phyloP scores from a whole-genome alignment of 1,140 invertebrate species.

The Lasioglossum baleicum region DNA sequence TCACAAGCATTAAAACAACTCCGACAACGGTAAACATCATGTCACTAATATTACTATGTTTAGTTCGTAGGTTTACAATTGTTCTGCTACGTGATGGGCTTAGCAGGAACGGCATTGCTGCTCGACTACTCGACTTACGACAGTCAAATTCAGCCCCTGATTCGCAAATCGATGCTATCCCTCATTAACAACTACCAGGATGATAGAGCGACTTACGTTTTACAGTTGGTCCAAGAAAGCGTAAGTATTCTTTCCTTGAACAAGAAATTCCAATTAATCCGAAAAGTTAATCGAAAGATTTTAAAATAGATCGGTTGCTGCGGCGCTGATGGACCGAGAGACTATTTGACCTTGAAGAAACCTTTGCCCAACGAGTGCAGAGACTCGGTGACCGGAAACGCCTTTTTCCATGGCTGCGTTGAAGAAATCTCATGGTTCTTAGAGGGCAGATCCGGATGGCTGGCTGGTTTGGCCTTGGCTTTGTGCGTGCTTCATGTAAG shows the following conservation, averaged over 20 bases:
- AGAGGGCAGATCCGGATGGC: constrained; percentile 89
- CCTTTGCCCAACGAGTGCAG: constrained; percentile 90
- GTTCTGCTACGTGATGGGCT: constrained; percentile 85
- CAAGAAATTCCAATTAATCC: not conserved
- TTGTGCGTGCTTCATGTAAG: constrained; percentile 88
- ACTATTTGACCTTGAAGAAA: constrained; percentile 87
- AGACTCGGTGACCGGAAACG: constrained; percentile 92
- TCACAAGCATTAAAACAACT: constrained; percentile 39
- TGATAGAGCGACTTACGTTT: constrained; percentile 81
- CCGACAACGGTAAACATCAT: too few relatives aligned
- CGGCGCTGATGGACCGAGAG: constrained; percentile 89
- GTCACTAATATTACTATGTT: constrained; percentile 58
- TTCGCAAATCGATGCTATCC: constrained; percentile 84
- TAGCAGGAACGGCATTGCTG: constrained; percentile 88
- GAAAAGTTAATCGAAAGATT: constrained; percentile 9
- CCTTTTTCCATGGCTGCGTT: constrained; percentile 92
- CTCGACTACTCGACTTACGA: constrained; percentile 89
- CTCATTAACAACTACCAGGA: constrained; percentile 87
- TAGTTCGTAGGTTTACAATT: constrained; percentile 87
- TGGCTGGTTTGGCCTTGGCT: constrained; percentile 88
- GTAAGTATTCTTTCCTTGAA: constrained; percentile 78
- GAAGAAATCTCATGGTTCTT: constrained; percentile 92
- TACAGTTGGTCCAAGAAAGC: constrained; percentile 91
- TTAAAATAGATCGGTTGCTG: constrained; percentile 89
- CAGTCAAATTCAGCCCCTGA: constrained; percentile 87